Base-by-base conservation (phyloP, 2,113 vertebrate species). In the Dipodomys merriami region DNA sequence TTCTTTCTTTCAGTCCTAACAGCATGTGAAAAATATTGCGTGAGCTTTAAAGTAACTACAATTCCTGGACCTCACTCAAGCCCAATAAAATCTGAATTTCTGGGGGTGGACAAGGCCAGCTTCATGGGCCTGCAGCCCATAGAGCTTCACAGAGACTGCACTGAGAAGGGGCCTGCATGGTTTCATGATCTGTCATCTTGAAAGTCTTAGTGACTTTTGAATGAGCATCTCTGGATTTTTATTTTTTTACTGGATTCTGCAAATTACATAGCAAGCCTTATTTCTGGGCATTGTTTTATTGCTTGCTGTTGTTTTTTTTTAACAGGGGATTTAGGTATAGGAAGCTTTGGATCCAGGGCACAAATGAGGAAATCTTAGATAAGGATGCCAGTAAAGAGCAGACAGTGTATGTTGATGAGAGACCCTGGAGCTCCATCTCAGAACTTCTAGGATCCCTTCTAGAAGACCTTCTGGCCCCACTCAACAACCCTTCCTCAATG, bases 161-260 rank as follows among this genome's bases (percentile, higher is more conserved):
- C 33, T 80, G 91, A 86, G 13, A 71, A 86, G 22, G 35, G 19
- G 67, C 22, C 33, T 77, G 25, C 22, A 7, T 79, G 81, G 53
- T 67, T 82, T 86, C 88, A 91, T 60, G 35, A 1, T 92, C 30
- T 71, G 22, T 18, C 6, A 0, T 84, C 64, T 84, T 90, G 81
- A 93, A 94, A 93, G 62, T 83, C 39, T 74, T 20, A 91, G 46
- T 85, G 49, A 60, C 67, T 87, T 81, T 81, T 92, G 4, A 94
- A 78, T 23, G 30, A 83, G 25, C 18, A 29, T 27, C 4, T 8
- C 23, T 62, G 25, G 16, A 22, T 88, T 91, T 74, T 92, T 49
- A 49, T 11, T 29, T 72, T 83, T 76, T 78, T 77, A 65, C 39
- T 57, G 35, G 67, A 20, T 5, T 25, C 65, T 68, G 64, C 39